Conservation (phyloP, 2,113 vertebrate genomes). For the Lepisosteus osseus region DNA sequence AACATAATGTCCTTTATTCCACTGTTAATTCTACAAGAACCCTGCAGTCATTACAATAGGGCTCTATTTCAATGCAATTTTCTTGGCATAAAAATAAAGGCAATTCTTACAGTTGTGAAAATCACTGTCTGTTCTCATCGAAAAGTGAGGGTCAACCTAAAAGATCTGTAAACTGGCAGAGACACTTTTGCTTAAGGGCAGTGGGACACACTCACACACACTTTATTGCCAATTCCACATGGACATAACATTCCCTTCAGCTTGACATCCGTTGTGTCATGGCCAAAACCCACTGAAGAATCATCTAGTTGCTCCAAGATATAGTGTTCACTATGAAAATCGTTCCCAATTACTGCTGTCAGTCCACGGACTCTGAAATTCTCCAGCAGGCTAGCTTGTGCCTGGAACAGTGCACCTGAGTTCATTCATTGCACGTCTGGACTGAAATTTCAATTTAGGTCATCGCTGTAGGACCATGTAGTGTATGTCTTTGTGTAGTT, state of each 20-base stretch:
- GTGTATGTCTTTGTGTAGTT: neutral
- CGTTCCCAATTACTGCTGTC: conserved; percentile 11
- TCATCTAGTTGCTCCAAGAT: conserved; percentile 6
- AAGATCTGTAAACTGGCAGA: neutral
- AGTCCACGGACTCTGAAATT: conserved; percentile 5
- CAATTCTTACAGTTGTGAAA: neutral
- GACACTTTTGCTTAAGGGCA: neutral
- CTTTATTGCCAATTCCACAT: neutral
- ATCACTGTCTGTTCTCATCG: neutral
- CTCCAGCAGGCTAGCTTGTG: conserved; percentile 5
- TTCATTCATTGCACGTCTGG: conserved; percentile 4
- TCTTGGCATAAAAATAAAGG: neutral
- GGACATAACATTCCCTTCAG: conserved; percentile 2
- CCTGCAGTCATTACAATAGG: too few species aligned
- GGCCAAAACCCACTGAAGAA: conserved; percentile 12
- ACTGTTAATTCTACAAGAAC: too few species aligned
- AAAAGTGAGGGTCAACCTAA: neutral
- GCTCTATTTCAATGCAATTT: neutral
- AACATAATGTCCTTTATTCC: too few species aligned
- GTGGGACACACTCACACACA: neutral
- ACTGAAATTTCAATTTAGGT: neutral
- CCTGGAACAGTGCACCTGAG: neutral
- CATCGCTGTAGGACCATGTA: neutral
- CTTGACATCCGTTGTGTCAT: neutral
- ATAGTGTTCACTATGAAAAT: conserved; percentile 7